phyloP scores from a whole-genome alignment of 2,797 vertebrate species.

The Euthynnus affinis region DNA sequence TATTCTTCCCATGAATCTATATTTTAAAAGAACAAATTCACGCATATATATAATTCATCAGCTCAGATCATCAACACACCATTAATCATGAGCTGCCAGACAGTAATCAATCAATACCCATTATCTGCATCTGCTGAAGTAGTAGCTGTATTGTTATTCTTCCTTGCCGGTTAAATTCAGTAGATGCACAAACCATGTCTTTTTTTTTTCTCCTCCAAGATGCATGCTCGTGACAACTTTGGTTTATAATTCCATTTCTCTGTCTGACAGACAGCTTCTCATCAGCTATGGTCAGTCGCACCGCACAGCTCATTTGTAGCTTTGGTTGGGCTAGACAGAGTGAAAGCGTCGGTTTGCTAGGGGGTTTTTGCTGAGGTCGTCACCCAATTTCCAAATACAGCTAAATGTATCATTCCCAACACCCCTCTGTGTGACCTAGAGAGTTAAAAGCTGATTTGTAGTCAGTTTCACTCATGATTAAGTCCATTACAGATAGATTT shows the following conservation, averaged over 20 bases:
- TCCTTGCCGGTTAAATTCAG: conserved; percentile 12
- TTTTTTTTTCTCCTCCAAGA: neutral
- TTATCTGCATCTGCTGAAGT: conserved; percentile 19
- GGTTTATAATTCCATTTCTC: conserved; percentile 11
- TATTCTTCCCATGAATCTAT: neutral
- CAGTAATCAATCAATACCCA: conserved; percentile 34
- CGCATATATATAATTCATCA: neutral
- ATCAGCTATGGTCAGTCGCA: neutral
- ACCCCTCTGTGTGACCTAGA: neutral
- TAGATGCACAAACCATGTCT: neutral
- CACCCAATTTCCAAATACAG: neutral
- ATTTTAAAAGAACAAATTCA: conserved; percentile 8
- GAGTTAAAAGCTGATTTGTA: neutral
- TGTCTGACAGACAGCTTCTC: neutral
- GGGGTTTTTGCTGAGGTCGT: neutral
- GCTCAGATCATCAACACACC: conserved; percentile 6
- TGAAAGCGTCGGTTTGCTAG: neutral
- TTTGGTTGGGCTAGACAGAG: neutral
- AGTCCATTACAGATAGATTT: neutral
- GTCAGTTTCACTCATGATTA: neutral
- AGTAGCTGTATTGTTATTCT: neutral
- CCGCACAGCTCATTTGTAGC: neutral
- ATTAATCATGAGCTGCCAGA: conserved; percentile 45
- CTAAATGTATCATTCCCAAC: neutral
- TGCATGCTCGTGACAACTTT: neutral